Evolutionary conservation across 2,888 invertebrate genomes (phyloP).

Genomic region (Rapana venosa): DNA sequence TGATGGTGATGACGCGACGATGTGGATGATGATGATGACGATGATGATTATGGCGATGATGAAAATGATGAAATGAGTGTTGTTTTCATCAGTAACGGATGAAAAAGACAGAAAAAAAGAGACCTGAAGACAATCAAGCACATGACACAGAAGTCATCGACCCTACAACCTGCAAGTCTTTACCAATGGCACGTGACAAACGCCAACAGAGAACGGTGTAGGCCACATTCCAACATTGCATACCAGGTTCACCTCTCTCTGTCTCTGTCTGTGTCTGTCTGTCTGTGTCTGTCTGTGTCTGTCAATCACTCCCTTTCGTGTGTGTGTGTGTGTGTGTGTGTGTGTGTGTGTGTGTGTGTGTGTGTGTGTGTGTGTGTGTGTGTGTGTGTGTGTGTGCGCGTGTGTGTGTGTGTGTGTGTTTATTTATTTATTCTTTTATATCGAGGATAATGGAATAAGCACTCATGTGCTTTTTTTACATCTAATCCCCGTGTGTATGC

Average conservation of each 20-base stretch:
- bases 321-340: constrained; percentile 24
- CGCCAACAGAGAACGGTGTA: neutral
- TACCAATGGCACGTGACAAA: neutral
- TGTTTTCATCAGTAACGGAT: neutral
- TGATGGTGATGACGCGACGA: too few relatives aligned
- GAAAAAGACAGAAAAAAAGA: neutral
- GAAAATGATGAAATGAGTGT: neutral
- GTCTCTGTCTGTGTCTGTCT: neutral
- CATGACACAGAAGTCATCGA: neutral
- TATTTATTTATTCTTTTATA: too few relatives aligned
- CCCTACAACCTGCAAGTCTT: too few relatives aligned
- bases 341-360: constrained; percentile 33
- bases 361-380: constrained; percentile 36
- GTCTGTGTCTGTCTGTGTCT: neutral
- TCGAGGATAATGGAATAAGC: too few relatives aligned
- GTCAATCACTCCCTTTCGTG: neutral
- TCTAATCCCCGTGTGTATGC: constrained; percentile 17
- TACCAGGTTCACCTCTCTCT: neutral
- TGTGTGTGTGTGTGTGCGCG: constrained; percentile 15
- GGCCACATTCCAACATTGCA: neutral
- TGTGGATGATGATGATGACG: too few relatives aligned
- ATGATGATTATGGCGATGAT: too few relatives aligned
- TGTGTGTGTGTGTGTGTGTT: constrained; percentile 5
- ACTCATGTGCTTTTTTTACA: too few relatives aligned
- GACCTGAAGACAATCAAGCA: neutral